Conservation (phyloP, 2,797 vertebrate genomes). For the Apodemus agrarius region DNA sequence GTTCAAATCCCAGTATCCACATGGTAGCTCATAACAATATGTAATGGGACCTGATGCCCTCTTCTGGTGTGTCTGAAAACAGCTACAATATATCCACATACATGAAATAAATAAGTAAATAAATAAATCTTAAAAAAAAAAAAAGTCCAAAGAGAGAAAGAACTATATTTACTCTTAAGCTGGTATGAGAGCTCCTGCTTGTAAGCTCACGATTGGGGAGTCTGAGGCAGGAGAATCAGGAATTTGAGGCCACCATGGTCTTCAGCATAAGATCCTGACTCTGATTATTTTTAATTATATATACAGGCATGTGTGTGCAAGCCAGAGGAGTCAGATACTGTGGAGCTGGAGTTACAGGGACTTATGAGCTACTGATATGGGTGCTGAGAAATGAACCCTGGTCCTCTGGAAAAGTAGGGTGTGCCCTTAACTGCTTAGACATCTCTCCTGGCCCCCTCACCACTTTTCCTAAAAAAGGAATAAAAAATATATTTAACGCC, state of each 20-base stretch:
- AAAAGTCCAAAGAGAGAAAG: neutral
- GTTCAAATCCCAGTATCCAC: no score
- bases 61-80: no score
- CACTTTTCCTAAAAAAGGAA: neutral
- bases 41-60: no score
- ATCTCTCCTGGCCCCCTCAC: neutral
- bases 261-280: neutral
- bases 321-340: no score
- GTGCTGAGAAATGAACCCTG: neutral
- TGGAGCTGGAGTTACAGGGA: neutral
- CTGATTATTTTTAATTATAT: neutral
- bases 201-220: neutral
- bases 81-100: no score
- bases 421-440: neutral
- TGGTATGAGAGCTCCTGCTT: neutral
- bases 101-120: no score
- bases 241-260: neutral
- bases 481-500: neutral
- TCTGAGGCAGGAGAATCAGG: neutral
- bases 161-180: neutral
- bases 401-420: neutral
- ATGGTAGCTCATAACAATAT: no score
- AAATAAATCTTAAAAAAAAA: neutral
- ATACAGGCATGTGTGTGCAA: neutral
- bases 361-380: neutral